Evolutionary conservation across 2,888 invertebrate species (phyloP).

Genomic region (Noctua fimbriata): DNA sequence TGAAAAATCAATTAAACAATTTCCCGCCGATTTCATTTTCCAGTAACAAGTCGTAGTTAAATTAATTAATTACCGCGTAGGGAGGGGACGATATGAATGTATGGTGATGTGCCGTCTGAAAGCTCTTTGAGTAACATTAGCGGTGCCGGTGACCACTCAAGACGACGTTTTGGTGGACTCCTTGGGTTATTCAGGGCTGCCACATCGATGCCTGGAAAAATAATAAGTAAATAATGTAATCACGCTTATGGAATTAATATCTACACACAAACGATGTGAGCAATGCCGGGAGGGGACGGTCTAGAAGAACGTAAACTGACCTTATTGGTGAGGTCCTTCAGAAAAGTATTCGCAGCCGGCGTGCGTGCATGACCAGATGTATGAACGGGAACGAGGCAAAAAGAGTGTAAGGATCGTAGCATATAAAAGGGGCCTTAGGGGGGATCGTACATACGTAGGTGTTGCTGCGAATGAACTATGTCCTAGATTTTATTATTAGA

Average conservation of each 20-base stretch:
- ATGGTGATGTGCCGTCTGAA: constrained; percentile 51
- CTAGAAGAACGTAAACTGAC: background rate
- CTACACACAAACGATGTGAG: too few relatives aligned
- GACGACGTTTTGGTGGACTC: constrained; percentile 77
- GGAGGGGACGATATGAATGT: constrained; percentile 47
- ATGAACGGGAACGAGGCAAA: too few relatives aligned
- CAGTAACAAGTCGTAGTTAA: constrained; percentile 58
- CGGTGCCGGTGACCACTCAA: constrained; percentile 80
- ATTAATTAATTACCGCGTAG: constrained; percentile 71
- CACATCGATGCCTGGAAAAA: constrained; percentile 18
- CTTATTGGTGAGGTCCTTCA: too few relatives aligned
- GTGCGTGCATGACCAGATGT: too few relatives aligned
- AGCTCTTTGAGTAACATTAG: constrained; percentile 82
- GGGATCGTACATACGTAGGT: too few relatives aligned
- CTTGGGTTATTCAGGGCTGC: constrained; percentile 78
- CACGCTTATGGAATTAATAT: background rate
- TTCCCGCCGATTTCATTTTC: constrained; percentile 43
- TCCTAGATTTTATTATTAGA: too few relatives aligned
- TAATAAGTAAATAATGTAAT: background rate
- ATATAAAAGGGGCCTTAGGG: too few relatives aligned
- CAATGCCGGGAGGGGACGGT: too few relatives aligned
- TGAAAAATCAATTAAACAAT: constrained; percentile 49
- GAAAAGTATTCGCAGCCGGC: too few relatives aligned
- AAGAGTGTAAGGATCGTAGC: too few relatives aligned
- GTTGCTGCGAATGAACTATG: too few relatives aligned